Evolutionary conservation across 1,140 invertebrate genomes (phyloP).

Genomic region (Pentalonia nigronervosa): DNA sequence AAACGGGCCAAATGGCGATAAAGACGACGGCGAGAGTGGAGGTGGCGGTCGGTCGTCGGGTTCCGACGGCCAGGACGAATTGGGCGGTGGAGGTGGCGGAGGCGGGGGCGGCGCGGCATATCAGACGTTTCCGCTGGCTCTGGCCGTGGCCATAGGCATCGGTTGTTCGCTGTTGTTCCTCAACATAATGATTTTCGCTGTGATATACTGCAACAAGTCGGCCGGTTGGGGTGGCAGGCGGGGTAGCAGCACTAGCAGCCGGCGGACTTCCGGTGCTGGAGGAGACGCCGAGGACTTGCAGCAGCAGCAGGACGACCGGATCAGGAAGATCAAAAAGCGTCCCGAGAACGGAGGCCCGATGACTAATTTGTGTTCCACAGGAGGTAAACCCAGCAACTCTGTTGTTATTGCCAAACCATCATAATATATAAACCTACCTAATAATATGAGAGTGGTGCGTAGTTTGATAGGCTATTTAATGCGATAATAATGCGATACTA

Average conservation of each 20-base stretch:
- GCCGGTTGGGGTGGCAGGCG: constrained; percentile 75
- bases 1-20: constrained; percentile 83
- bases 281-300: background rate
- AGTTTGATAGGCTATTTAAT: background rate
- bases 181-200: constrained; percentile 92
- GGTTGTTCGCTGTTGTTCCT: constrained; percentile 79
- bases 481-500: background rate
- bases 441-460: background rate
- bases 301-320: background rate
- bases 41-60: constrained; percentile 61
- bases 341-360: constrained; percentile 61
- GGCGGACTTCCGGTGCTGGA: background rate
- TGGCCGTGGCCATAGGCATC: constrained; percentile 93
- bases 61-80: constrained; percentile 71
- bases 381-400: constrained; percentile 56
- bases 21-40: background rate
- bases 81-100: constrained; percentile 84
- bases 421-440: background rate
- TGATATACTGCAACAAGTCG: constrained; percentile 78
- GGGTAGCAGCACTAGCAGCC: constrained; percentile 33
- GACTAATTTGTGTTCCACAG: constrained; percentile 60
- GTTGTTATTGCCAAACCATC: background rate
- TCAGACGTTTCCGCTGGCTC: constrained; percentile 72
- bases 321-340: constrained; percentile 59
- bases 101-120: constrained; percentile 62